Percentiles rank a stretch among this genome's conserved stretches.
Conservation (phyloP, 64 coral and sea anemone species). For the Anthopleura sola region DNA sequence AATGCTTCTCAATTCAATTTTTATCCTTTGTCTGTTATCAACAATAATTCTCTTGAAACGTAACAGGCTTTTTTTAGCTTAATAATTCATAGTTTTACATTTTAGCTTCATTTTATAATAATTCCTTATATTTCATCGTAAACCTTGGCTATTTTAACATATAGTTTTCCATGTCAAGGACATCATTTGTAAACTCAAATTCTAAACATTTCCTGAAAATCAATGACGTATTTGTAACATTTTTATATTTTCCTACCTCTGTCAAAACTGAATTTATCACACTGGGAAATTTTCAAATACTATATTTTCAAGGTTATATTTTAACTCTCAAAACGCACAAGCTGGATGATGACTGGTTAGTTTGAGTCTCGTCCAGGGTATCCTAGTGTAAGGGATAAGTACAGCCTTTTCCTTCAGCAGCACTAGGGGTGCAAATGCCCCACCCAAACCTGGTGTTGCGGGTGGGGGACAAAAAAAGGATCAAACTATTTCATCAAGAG, state of each 20-base stretch:
- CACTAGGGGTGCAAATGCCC: too few species aligned
- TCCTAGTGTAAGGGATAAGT: neutral
- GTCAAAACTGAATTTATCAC: neutral
- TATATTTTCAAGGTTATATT: neutral
- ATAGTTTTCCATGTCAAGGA: neutral
- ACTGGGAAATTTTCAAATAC: neutral
- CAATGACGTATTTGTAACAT: neutral
- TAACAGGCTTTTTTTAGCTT: neutral
- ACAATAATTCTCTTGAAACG: neutral
- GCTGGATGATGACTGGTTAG: too few species aligned
- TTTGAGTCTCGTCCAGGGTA: neutral
- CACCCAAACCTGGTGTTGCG: too few species aligned
- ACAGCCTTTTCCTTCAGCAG: too few species aligned
- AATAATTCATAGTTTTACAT: neutral
- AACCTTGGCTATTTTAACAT: neutral
- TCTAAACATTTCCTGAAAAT: neutral
- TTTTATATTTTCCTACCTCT: slow-evolving; percentile 12
- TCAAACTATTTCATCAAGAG: too few species aligned
- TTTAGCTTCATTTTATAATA: neutral
- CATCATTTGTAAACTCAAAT: neutral
- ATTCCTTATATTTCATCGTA: neutral
- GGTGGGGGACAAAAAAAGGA: too few species aligned
- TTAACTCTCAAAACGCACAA: too few species aligned
- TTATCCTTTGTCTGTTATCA: neutral
- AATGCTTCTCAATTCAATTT: neutral